Conservation (phyloP, 2,888 invertebrate genomes). For the Yponomeuta sedellus region DNA sequence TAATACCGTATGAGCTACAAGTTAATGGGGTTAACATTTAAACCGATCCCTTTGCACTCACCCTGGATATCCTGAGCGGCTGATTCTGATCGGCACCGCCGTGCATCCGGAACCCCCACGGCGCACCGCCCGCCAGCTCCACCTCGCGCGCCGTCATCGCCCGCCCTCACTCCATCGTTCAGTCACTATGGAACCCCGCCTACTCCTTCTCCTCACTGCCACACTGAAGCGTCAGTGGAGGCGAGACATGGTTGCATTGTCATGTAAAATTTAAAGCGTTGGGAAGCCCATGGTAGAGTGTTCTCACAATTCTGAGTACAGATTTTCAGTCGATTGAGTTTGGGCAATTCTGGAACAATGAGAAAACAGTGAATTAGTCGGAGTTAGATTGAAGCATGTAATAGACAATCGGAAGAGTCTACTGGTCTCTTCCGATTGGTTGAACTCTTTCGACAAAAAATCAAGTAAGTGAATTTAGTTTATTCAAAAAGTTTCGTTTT, state of each 20-base stretch:
- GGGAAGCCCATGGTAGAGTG: background rate
- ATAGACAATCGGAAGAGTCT: no score
- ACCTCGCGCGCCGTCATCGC: slow-evolving; percentile 84
- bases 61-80: slow-evolving; percentile 87
- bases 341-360: background rate
- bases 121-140: slow-evolving; percentile 86
- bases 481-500: no score
- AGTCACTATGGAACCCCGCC: slow-evolving; percentile 25
- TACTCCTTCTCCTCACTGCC: slow-evolving; percentile 26
- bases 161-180: slow-evolving; percentile 49
- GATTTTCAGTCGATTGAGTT: background rate
- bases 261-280: background rate
- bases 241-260: slow-evolving; percentile 25
- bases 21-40: background rate
- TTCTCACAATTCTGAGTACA: background rate
- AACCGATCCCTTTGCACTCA: slow-evolving; percentile 51
- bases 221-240: slow-evolving; percentile 34
- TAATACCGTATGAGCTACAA: no score
- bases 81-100: slow-evolving; percentile 88
- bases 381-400: background rate
- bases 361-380: background rate
- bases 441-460: no score
- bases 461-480: no score
- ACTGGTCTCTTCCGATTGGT: no score
- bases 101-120: slow-evolving; percentile 93